Base-by-base conservation (phyloP, 2,113 vertebrate species). In the Halcyon malimbica region DNA sequence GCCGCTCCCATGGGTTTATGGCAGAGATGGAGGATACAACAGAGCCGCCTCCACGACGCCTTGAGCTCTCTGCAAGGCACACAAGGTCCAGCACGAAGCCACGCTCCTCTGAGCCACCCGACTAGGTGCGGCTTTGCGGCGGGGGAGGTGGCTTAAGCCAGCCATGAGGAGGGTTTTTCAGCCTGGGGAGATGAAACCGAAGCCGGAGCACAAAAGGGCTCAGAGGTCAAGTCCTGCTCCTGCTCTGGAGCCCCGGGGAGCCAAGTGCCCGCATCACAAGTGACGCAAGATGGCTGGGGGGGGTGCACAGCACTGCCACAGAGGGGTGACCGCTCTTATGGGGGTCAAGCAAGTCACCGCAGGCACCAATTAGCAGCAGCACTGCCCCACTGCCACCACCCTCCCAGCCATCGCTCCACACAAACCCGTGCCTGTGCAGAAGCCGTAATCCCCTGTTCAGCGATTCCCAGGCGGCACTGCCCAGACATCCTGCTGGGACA, bases 81-180 rank as follows among this genome's bases (percentile, higher is more conserved):
- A 2, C 83, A 80, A 90, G 80, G 93, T 91, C 86, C 91, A 59
- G n/a, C 35, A 4, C 2, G 14, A 16, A 83, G 90, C 63, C 50
- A 12, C 5, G 1, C 35, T 11, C 1, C n/a, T 56, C n/a, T 0
- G 39, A 42, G 63, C 26, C 79, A 21, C 35, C 42, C 9, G 4
- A 37, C 59, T 18, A 59, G 76, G 80, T 41, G 90, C 5, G n/a
- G 75, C 51, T 16, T 25, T 1, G 6, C 4, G 5, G 57, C 7
- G n/a, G 33, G n/a, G 3, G 39, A 41, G 39, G 59, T 8, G 37
- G 69, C 50, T 70, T 35, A 50, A 5, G 29, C 35, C 18, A 0
- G 39, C 2, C 3, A 0, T 37, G 11, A n/a, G 50, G 53, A 48
- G 41, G 6, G 16, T 14, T 48, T 42, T 56, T 31, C 67, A 54